Evolutionary conservation across 1,140 invertebrate species (phyloP).

Genomic region (Seison nebaliae): DNA sequence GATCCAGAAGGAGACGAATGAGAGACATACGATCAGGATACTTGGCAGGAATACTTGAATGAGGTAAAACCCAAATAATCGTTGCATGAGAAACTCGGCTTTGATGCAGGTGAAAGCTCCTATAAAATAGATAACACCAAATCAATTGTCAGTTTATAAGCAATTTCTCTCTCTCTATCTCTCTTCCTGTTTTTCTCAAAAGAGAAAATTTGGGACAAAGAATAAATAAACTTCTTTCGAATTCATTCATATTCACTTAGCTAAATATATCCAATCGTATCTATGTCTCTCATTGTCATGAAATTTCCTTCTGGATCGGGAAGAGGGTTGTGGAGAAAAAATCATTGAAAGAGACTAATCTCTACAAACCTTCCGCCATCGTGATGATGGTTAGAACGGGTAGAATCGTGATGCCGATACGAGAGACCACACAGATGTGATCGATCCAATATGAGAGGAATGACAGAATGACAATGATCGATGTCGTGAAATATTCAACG

Average conservation of each 20-base stretch:
- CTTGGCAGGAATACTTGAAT: constrained; percentile 12
- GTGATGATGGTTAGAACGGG: constrained; percentile 23
- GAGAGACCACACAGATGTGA: constrained; percentile 33
- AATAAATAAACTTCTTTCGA: too few species aligned
- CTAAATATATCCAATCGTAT: too few species aligned
- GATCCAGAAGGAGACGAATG: constrained; percentile 79
- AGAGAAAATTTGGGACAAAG: too few species aligned
- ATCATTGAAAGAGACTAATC: too few species aligned
- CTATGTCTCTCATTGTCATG: too few species aligned
- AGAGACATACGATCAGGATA: constrained; percentile 43
- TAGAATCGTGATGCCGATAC: constrained; percentile 28
- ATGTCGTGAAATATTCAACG: constrained; percentile 8
- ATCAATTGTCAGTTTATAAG: too few species aligned
- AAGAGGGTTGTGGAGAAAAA: too few species aligned
- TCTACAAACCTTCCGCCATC: constrained; percentile 5
- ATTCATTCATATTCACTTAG: too few species aligned
- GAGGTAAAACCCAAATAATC: constrained; percentile 13
- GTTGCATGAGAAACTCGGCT: constrained; percentile 8
- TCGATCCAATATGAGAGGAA: constrained; percentile 78
- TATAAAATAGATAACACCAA: constrained; percentile 1
- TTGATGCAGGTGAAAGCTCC: constrained; percentile 11
- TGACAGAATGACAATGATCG: constrained; percentile 44
- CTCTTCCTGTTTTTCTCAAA: too few species aligned
- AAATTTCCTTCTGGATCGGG: too few species aligned
- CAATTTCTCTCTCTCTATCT: too few species aligned